Evolutionary conservation across 1,140 invertebrate species (phyloP).

Genomic region (Adelges cooleyi): DNA sequence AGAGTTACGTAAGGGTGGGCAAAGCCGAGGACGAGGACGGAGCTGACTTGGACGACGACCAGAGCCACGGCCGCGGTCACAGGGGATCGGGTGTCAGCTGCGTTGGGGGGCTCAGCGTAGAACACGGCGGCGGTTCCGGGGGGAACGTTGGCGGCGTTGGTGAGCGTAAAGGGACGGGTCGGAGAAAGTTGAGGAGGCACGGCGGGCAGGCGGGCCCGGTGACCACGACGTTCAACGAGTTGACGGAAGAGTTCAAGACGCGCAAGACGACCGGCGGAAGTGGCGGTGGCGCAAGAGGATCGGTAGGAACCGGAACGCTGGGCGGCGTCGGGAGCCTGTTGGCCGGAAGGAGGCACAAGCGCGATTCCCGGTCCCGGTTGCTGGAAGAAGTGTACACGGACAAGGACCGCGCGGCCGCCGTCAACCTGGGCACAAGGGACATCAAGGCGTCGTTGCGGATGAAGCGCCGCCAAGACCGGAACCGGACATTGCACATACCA

Average conservation of each 20-base stretch:
- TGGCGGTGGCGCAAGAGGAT: conserved; percentile 34
- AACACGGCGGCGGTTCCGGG: conserved; percentile 1
- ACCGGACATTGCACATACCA: conserved; percentile 56
- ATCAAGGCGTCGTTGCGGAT: conserved; percentile 72
- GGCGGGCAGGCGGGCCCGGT: not conserved
- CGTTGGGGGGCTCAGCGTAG: conserved; percentile 3
- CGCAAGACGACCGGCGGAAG: conserved; percentile 36
- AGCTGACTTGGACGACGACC: not conserved
- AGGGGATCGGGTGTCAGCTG: conserved; percentile 29
- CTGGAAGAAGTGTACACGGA: conserved; percentile 75
- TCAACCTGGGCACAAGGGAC: conserved; percentile 67
- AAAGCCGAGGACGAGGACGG: conserved; percentile 19
- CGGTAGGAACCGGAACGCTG: too few relatives aligned
- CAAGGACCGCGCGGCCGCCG: conserved; percentile 77
- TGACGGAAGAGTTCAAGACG: conserved; percentile 41
- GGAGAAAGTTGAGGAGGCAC: not conserved
- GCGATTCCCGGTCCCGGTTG: conserved; percentile 39
- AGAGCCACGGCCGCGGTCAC: conserved; percentile 17
- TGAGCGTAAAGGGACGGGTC: conserved; percentile 36
- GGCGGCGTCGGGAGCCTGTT: conserved; percentile 35
- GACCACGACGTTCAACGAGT: conserved; percentile 33
- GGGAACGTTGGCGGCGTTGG: not conserved
- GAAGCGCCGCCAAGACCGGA: conserved; percentile 65
- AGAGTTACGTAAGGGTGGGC: conserved; percentile 34
- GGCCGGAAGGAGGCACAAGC: conserved; percentile 31